Percentiles rank a stretch among this genome's conserved stretches.
These are phyloP conservation scores for Drosophila saltans DNA, from an alignment of 1,140 invertebrate species.

Conservation along the genomic window DNA sequence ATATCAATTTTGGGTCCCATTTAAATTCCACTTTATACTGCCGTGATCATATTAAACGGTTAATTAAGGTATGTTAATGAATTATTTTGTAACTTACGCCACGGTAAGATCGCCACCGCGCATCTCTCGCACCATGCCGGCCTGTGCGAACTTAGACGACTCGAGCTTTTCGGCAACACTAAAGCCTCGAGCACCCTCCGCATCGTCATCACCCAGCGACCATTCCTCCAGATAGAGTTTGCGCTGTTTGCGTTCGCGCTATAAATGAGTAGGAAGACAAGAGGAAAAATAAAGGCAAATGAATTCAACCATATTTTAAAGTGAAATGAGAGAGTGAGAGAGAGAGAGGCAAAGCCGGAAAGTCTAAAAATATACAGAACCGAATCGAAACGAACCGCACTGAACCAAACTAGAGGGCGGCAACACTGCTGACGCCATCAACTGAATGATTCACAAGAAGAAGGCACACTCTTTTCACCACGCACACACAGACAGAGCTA, in stretches of 20 bases:
- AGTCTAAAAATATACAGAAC: constrained; percentile 64
- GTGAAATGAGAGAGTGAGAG: constrained; percentile 10
- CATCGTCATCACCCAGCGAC: constrained; percentile 94
- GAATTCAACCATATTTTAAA: constrained; percentile 9
- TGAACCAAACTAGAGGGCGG: constrained; percentile 39
- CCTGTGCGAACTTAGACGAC: constrained; percentile 89
- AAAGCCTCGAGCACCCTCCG: constrained; percentile 94
- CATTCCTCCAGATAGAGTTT: constrained; percentile 97
- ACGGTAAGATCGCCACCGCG: constrained; percentile 90
- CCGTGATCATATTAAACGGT: constrained; percentile 20
- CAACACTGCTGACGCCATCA: constrained; percentile 55
- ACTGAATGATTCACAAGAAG: constrained; percentile 60
- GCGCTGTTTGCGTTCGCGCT: constrained; percentile 94
- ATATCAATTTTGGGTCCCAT: not conserved
- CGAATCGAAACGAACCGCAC: not conserved
- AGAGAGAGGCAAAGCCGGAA: constrained; percentile 36
- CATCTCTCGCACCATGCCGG: constrained; percentile 93
- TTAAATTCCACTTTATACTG: constrained; percentile 3
- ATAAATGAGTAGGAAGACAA: constrained; percentile 24
- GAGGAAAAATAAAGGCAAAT: constrained; percentile 15
- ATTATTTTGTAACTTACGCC: constrained; percentile 83
- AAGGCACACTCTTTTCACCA: constrained; percentile 39
- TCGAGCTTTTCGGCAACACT: constrained; percentile 96
- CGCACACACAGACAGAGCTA: not conserved
- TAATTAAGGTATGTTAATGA: constrained; percentile 1